phyloP scores from a whole-genome alignment of 2,113 vertebrate genomes.

The Pelecanoides urinatrix region DNA sequence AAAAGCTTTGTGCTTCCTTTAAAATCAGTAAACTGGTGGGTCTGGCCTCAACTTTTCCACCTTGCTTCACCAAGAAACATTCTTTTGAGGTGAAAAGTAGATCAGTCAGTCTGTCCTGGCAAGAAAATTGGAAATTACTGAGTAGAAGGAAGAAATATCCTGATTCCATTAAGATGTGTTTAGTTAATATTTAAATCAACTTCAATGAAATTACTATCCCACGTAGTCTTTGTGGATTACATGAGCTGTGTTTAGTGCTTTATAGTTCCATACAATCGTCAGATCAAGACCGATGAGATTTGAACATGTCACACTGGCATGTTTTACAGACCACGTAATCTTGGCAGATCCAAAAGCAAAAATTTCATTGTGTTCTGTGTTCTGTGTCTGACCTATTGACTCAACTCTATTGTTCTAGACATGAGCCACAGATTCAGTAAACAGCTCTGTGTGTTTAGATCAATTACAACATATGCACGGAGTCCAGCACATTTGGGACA shows the following conservation, averaged over 20 bases:
- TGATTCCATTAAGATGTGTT: background rate
- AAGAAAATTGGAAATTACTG: background rate
- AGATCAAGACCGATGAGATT: background rate
- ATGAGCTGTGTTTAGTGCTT: background rate
- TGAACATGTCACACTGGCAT: background rate
- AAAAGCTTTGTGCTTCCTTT: background rate
- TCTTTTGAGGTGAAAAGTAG: background rate
- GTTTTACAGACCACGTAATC: background rate
- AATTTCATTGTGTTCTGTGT: background rate
- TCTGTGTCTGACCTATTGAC: background rate
- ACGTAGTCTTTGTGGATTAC: background rate
- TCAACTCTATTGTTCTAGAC: background rate
- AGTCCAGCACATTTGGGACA: background rate
- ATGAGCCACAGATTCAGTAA: background rate
- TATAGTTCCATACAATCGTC: background rate
- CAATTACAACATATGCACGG: background rate
- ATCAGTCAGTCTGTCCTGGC: rapidly evolving
- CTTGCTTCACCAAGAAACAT: background rate
- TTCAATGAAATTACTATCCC: background rate
- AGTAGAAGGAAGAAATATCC: background rate
- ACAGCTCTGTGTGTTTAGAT: background rate
- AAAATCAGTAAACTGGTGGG: background rate
- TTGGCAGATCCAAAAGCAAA: background rate
- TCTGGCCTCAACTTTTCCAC: background rate
- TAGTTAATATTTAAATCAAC: background rate